Conservation (phyloP, 1,140 invertebrate species). For the Eriocheir sinensis region DNA sequence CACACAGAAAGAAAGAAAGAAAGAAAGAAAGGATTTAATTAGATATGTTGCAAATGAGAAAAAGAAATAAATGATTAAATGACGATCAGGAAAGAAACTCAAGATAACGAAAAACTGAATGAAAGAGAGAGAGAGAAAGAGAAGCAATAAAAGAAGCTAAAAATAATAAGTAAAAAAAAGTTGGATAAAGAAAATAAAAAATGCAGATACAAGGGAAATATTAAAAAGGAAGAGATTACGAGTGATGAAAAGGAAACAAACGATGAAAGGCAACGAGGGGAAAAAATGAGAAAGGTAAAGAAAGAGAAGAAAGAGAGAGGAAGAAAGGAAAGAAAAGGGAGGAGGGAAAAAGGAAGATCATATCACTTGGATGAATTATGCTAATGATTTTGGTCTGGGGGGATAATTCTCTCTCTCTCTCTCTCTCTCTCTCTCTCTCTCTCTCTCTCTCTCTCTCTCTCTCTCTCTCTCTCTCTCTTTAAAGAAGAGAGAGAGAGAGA, state of each 20-base stretch:
- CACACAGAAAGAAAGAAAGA: no score
- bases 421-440: constrained; percentile 50
- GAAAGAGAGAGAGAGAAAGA: not conserved
- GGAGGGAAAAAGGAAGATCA: constrained; percentile 32
- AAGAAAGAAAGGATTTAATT: not conserved
- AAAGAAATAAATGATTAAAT: not conserved
- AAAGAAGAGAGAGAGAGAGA: no score
- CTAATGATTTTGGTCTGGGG: constrained; percentile 54
- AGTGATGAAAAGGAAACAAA: not conserved
- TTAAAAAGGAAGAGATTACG: not conserved
- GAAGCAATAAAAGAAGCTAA: not conserved
- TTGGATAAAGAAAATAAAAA: no score
- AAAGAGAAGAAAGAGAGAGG: not conserved
- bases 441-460: constrained; percentile 50
- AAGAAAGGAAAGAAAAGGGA: not conserved
- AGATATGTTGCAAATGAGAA: not conserved
- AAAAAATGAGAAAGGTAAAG: not conserved
- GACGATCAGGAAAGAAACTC: not conserved
- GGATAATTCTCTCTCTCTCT: constrained; percentile 46
- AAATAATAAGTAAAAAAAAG: not conserved
- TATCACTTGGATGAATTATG: constrained; percentile 54
- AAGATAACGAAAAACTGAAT: not conserved
- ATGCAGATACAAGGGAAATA: not conserved
- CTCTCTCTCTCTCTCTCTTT: not conserved
- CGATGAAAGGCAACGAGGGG: not conserved